Conservation (phyloP, 2,797 vertebrate species). For the Bradypus variegatus region DNA sequence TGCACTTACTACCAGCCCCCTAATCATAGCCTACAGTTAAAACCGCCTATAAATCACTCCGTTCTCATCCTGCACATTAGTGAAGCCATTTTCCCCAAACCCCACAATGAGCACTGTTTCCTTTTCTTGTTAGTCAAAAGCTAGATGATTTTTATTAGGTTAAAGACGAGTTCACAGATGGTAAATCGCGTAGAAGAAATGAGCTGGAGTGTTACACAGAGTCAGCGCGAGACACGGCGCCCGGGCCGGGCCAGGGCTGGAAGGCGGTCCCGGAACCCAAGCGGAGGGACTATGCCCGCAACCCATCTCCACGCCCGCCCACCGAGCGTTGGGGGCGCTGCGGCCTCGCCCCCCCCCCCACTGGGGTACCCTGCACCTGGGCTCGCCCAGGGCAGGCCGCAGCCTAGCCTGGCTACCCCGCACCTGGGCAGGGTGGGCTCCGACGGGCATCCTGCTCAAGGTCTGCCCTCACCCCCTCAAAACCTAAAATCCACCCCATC, state of each 20-base stretch:
- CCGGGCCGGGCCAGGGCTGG: background rate
- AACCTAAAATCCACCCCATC: background rate
- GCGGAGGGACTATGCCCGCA: background rate
- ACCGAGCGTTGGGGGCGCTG: background rate
- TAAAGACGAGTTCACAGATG: conserved; percentile 90
- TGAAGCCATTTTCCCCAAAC: conserved; percentile 92
- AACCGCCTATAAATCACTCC: conserved; percentile 91
- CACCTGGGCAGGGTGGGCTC: rapidly evolving
- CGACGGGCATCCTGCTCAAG: background rate
- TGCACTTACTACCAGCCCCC: conserved; percentile 88
- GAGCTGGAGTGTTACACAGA: conserved; percentile 77
- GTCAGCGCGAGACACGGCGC: conserved; percentile 44
- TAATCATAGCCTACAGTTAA: conserved; percentile 93
- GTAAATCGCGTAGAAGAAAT: conserved; percentile 84
- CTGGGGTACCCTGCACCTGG: rapidly evolving
- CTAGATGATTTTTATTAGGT: conserved; percentile 87
- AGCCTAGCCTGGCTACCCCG: background rate
- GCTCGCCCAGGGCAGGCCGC: background rate
- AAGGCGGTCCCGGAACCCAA: background rate
- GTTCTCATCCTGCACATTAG: conserved; percentile 93
- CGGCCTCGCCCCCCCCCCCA: background rate
- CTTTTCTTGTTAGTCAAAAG: conserved; percentile 89
- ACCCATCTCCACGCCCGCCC: background rate
- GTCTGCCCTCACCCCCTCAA: background rate
- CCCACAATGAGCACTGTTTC: conserved; percentile 93